phyloP scores from a whole-genome alignment of 2,113 vertebrate genomes.

The Zeus faber region DNA sequence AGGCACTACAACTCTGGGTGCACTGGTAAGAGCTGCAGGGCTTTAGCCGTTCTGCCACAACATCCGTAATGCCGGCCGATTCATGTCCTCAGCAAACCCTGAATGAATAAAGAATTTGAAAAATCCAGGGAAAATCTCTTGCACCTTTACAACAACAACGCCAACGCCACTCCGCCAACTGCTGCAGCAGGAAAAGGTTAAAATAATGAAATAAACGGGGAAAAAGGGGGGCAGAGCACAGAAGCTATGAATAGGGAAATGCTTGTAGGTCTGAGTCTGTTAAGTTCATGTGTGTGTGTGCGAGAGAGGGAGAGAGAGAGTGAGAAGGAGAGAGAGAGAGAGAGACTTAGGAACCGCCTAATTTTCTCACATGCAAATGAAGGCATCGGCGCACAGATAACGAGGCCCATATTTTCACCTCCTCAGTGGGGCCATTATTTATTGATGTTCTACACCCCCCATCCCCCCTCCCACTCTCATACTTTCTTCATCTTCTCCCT shows the following conservation, averaged over 20 bases:
- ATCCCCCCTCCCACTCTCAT: conserved; percentile 59
- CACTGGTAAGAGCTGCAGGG: not conserved
- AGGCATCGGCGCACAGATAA: conserved; percentile 74
- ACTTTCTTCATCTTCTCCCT: conserved; percentile 69
- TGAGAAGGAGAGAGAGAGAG: conserved; percentile 19
- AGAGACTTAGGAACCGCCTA: conserved; percentile 55
- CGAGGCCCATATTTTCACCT: conserved; percentile 79
- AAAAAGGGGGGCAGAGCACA: not conserved
- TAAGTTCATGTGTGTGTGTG: not conserved
- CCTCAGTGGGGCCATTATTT: conserved; percentile 80
- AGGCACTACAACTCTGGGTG: not conserved
- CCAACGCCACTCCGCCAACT: no score
- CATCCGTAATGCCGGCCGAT: no score
- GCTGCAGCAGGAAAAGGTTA: no score
- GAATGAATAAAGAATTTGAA: no score
- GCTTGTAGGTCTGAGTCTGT: not conserved
- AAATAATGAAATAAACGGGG: conserved; percentile 1
- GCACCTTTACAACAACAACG: no score
- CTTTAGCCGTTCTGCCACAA: no score
- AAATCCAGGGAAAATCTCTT: no score
- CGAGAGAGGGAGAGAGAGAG: conserved; percentile 9
- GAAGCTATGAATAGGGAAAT: not conserved
- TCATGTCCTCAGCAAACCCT: no score
- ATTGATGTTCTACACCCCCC: conserved; percentile 79
- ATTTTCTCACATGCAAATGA: conserved; percentile 78